Conservation (phyloP, 2,888 invertebrate genomes). For the Electrophaes corylata region DNA sequence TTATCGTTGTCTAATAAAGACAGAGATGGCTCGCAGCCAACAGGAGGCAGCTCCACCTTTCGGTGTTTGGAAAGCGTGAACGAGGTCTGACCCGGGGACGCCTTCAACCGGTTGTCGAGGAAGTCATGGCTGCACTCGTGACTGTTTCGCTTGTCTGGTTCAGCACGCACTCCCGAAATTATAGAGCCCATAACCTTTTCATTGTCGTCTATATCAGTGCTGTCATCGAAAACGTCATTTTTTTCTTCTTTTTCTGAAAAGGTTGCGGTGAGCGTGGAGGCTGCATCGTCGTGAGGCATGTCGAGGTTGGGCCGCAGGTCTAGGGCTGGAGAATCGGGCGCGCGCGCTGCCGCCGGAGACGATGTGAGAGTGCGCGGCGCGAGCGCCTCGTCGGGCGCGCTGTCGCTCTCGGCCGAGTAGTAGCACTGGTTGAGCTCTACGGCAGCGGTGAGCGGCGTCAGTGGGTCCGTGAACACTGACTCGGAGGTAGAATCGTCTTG, state of each 20-base stretch:
- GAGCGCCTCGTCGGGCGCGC: constrained; percentile 71
- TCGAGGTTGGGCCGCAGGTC: constrained; percentile 43
- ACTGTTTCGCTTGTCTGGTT: constrained; percentile 55
- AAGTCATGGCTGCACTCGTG: constrained; percentile 76
- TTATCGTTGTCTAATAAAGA: constrained; percentile 66
- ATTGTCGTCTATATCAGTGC: constrained; percentile 67
- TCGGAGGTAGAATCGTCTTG: constrained; percentile 87
- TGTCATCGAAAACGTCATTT: constrained; percentile 71
- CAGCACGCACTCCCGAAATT: constrained; percentile 63
- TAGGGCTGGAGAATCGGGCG: constrained; percentile 26
- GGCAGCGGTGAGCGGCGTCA: constrained; percentile 83
- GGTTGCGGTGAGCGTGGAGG: constrained; percentile 61
- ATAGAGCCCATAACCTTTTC: constrained; percentile 76
- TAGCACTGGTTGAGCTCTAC: constrained; percentile 87
- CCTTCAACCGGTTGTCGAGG: constrained; percentile 74
- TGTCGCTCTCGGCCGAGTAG: constrained; percentile 85
- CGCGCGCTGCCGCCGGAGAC: constrained; percentile 45
- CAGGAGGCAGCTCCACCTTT: constrained; percentile 85
- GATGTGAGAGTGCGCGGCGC: constrained; percentile 65
- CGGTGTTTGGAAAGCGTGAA: constrained; percentile 86
- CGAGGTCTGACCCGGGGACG: constrained; percentile 73
- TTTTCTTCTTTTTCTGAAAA: constrained; percentile 71
- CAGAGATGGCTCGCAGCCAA: constrained; percentile 64
- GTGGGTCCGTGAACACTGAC: constrained; percentile 91
- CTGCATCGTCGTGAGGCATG: constrained; percentile 71